Percentiles rank a stretch among this genome's conserved stretches.
These are phyloP conservation scores for Cavia aperea DNA, from an alignment of 2,113 vertebrate genomes.

Conservation along the genomic window DNA sequence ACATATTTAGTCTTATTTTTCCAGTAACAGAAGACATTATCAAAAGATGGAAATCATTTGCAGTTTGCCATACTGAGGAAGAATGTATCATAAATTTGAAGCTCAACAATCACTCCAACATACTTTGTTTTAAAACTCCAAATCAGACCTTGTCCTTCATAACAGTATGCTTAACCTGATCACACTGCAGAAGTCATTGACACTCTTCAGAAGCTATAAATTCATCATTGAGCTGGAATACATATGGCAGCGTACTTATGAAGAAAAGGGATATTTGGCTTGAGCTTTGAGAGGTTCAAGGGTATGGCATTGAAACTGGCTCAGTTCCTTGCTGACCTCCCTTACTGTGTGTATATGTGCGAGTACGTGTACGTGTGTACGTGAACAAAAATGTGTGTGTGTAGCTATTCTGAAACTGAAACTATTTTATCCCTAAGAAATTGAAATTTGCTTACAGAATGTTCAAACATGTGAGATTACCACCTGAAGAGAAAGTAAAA, in stretches of 20 bases:
- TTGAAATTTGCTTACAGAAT: neutral
- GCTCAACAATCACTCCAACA: neutral
- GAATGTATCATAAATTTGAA: neutral
- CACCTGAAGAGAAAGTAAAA: neutral
- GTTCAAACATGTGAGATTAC: neutral
- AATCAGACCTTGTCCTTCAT: neutral
- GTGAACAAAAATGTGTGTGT: too few species aligned
- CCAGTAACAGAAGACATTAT: neutral
- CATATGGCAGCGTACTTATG: neutral
- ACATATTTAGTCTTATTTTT: neutral
- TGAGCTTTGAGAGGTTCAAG: neutral
- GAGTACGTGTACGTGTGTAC: too few species aligned
- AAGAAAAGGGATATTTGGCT: neutral
- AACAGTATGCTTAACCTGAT: neutral
- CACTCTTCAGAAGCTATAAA: neutral
- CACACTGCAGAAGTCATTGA: neutral
- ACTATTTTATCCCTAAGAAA: neutral
- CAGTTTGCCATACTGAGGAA: neutral
- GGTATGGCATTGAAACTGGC: too few species aligned
- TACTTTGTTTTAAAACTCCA: neutral
- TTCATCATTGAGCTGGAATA: neutral
- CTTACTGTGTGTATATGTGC: too few species aligned
- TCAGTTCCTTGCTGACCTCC: too few species aligned
- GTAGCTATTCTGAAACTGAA: neutral
- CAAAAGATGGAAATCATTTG: neutral